Evolutionary conservation across 2,113 vertebrate species (phyloP).

Genomic region (Trogon melanurus): DNA sequence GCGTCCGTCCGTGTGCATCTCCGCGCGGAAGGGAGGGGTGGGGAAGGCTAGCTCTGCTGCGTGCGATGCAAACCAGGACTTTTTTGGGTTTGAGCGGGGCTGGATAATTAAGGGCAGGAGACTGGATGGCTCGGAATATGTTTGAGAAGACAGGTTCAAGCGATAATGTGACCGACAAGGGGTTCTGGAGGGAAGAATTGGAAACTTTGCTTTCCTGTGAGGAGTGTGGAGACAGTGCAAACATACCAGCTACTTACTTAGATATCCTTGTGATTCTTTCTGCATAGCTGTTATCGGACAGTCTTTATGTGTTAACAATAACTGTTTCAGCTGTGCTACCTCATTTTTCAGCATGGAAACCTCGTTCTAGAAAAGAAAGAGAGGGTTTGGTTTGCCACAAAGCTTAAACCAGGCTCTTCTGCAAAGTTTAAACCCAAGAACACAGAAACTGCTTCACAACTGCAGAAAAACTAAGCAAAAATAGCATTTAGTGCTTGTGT

Average conservation of each 20-base stretch:
- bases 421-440: background rate
- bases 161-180: background rate
- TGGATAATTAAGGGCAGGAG: conserved; percentile 57
- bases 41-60: conserved; percentile 32
- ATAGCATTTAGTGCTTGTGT: rapidly evolving
- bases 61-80: background rate
- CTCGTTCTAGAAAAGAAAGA: conserved; percentile 88
- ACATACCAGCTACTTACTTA: conserved; percentile 89
- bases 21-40: conserved; percentile 34
- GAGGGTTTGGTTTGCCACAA: conserved; percentile 48
- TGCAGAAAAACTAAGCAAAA: background rate
- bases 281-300: conserved; percentile 99
- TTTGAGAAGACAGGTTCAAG: conserved; percentile 57
- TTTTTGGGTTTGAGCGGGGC: conserved; percentile 17
- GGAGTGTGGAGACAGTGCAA: conserved; percentile 42
- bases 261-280: conserved; percentile 99
- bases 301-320: conserved; percentile 98
- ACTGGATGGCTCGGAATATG: conserved; percentile 20
- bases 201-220: conserved; percentile 43
- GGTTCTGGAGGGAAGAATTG: conserved; percentile 46
- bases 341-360: conserved; percentile 99
- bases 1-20: conserved; percentile 34
- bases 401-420: background rate
- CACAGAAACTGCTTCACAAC: background rate
- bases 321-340: conserved; percentile 98